Evolutionary conservation across 1,140 invertebrate species (phyloP).

Genomic region (Ganaspis sp.): DNA sequence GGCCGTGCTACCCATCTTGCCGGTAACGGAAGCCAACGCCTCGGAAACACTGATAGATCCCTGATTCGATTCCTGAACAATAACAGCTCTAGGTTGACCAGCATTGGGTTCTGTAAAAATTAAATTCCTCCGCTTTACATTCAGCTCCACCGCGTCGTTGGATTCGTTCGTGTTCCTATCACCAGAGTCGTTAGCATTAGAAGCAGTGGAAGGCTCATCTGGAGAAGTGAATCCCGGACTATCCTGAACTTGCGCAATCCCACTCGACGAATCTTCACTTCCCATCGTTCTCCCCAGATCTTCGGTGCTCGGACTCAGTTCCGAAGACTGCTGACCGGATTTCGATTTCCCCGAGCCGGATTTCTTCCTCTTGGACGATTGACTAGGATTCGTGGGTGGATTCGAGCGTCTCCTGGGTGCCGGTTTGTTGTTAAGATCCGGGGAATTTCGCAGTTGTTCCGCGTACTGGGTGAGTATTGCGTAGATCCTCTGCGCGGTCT

Average conservation of each 20-base stretch:
- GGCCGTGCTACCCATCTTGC: conserved; percentile 77
- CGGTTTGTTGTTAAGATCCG: conserved; percentile 88
- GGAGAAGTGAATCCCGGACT: conserved; percentile 65
- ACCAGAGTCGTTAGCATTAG: conserved; percentile 52
- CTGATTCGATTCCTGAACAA: conserved; percentile 75
- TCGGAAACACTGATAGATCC: conserved; percentile 73
- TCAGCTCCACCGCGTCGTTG: conserved; percentile 64
- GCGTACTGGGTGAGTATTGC: conserved; percentile 89
- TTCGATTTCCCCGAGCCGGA: conserved; percentile 79
- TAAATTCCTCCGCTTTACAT: conserved; percentile 67
- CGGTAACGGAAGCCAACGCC: conserved; percentile 71
- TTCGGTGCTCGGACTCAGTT: conserved; percentile 80
- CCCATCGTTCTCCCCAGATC: conserved; percentile 82
- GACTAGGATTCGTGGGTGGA: conserved; percentile 83
- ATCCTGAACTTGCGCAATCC: conserved; percentile 79
- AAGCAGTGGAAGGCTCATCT: conserved; percentile 64
- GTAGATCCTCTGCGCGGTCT: conserved; percentile 87
- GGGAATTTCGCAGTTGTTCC: conserved; percentile 86
- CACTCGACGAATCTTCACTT: conserved; percentile 84
- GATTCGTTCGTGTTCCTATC: conserved; percentile 64
- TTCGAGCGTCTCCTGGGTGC: conserved; percentile 85
- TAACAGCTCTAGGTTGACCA: conserved; percentile 71
- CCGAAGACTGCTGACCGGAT: conserved; percentile 75
- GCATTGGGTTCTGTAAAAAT: conserved; percentile 67
- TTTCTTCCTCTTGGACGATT: conserved; percentile 85